Base-by-base conservation (phyloP, 2,797 vertebrate genomes). In the Nannoperca australis region DNA sequence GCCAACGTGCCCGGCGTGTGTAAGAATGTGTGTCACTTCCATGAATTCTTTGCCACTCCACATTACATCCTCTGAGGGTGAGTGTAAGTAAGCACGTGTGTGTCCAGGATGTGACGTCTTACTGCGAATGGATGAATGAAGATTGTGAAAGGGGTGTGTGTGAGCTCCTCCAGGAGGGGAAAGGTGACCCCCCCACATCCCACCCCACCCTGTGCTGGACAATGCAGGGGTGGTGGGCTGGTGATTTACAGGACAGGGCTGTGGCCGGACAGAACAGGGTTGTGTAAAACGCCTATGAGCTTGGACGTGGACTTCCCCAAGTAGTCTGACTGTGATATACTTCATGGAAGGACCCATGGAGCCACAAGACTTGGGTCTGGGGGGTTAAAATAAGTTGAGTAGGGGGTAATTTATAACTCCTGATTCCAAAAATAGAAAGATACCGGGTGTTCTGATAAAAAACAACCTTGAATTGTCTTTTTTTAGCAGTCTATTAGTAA, bases 1-100 rank as follows among this genome's bases (percentile, higher is more conserved):
- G 40, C 32, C 3, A 8, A 45, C 24, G 3, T 22, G 8, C 15
- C 13, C 4, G 11, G 64, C 49, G 60, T 49, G 36, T 32, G 47
- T 70, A 49, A 11, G 64, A 55, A 47, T 49, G 17, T 10, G 44
- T 86, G 85, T 95, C 94, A 92, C 95, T 95, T 95, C 95, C 95
- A 81, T 45, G 85, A 90, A 95, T 95, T 95, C 90, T 94, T 94
- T 47, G 18, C 72, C 11, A 56, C 62, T 38, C 53, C 3, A 27
- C 34, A 55, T 70, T 72, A 67, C 77, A 88, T 91, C 89, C 91
- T 85, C 68, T 76, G 70, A 51, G 38, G 8, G 42, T 62, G n/a
- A 75, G 40, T 69, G 81, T 85, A 85, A 89, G 79, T 91, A 75
- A 88, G 83, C 73, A 70, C 11, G 22, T 71, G 76, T 77, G 75